A percentile compares a stretch with the other conserved stretches of the same genome.
Conservation (phyloP, 2,113 vertebrate species). For the Cichladusa arquata region DNA sequence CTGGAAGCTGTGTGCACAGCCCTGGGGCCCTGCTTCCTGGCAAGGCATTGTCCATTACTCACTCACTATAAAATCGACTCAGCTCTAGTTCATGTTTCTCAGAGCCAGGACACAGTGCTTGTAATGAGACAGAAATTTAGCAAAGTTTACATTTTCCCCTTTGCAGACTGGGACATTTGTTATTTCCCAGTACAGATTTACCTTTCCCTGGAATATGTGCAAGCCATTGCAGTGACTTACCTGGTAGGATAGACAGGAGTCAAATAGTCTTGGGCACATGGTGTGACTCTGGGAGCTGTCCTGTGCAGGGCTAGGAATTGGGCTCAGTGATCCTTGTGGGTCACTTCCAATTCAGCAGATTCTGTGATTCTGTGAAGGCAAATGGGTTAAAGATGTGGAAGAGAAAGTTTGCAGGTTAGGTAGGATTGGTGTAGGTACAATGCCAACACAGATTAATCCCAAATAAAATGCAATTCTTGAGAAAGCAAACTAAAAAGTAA, state of each 20-base stretch:
- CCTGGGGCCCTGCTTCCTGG: not conserved
- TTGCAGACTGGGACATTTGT: not conserved
- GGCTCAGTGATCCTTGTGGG: rapidly evolving
- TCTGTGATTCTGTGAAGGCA: not conserved
- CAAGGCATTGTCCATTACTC: not conserved
- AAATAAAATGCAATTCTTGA: not conserved
- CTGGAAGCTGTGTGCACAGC: not conserved
- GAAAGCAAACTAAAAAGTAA: not conserved
- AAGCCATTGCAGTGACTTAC: not conserved
- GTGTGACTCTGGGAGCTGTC: not conserved
- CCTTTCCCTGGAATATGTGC: not conserved
- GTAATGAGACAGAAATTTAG: not conserved
- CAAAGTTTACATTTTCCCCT: not conserved
- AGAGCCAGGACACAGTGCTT: not conserved
- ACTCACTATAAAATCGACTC: not conserved
- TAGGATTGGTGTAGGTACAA: not conserved
- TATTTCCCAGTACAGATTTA: not conserved
- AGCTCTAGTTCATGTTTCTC: not conserved
- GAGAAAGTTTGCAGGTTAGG: not conserved
- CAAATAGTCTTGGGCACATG: not conserved
- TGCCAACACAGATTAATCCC: not conserved
- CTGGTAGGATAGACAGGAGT: not conserved
- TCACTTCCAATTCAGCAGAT: not conserved
- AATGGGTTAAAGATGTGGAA: not conserved
- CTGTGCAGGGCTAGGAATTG: not conserved